A percentile compares a stretch with the other conserved stretches of the same genome.
Evolutionary conservation across 1,140 invertebrate species (phyloP).

Genomic region (Samia ricini): DNA sequence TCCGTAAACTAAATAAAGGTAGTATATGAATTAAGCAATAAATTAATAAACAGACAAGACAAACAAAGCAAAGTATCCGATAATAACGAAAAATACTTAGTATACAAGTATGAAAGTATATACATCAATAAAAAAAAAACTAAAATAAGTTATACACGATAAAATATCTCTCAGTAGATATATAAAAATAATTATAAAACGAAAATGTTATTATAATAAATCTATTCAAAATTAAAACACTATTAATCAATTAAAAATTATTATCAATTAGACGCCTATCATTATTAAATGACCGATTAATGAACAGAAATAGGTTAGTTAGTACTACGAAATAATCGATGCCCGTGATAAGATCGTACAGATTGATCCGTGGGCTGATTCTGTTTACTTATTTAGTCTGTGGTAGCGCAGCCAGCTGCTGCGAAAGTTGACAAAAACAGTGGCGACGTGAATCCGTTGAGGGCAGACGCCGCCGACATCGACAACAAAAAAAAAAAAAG

Average conservation of each 20-base stretch:
- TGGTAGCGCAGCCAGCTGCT: conserved; percentile 8
- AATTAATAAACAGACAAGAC: too few relatives aligned
- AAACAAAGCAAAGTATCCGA: too few relatives aligned
- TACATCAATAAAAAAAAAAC: too few relatives aligned
- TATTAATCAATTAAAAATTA: neutral
- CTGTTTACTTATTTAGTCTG: neutral
- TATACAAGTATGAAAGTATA: too few relatives aligned
- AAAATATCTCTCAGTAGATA: too few relatives aligned
- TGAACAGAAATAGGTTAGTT: neutral
- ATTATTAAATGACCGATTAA: neutral
- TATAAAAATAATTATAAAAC: too few relatives aligned
- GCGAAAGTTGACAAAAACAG: conserved; percentile 66
- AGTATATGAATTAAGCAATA: too few relatives aligned
- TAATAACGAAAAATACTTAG: too few relatives aligned
- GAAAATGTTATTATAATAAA: too few relatives aligned
- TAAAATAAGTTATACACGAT: too few relatives aligned
- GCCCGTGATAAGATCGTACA: neutral
- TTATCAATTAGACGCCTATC: neutral
- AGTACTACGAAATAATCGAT: neutral
- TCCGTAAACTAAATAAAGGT: too few relatives aligned
- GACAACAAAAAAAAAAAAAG: conserved; percentile 36
- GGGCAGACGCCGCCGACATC: conserved; percentile 16
- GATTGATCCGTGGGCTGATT: neutral
- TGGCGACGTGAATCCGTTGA: conserved; percentile 35
- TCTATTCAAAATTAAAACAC: neutral